Percentiles rank a stretch among this genome's conserved stretches.
These are phyloP conservation scores for Omphaloscelis lunosa DNA, from an alignment of 2,888 invertebrate species.

Conservation along the genomic window DNA sequence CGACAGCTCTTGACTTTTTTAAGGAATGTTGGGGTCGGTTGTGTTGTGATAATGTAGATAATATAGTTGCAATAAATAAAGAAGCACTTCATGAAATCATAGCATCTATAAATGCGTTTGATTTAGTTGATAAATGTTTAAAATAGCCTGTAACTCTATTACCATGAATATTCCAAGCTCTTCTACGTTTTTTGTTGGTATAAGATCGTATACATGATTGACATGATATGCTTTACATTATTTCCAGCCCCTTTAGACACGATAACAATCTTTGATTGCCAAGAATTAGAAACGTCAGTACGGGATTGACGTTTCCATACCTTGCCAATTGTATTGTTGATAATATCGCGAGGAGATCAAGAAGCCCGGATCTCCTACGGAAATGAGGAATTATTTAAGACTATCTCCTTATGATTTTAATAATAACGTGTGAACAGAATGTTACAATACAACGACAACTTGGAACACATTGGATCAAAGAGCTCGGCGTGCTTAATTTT, in stretches of 20 bases:
- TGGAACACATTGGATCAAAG: constrained; percentile 70
- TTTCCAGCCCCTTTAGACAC: background rate
- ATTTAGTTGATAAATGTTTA: background rate
- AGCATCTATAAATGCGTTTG: background rate
- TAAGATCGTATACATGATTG: background rate
- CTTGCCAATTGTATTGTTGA: constrained; percentile 20
- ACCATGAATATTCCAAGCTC: background rate
- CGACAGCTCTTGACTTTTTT: background rate
- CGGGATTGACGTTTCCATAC: background rate
- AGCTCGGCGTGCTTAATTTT: constrained; percentile 69
- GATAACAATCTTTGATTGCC: constrained; percentile 6
- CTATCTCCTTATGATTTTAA: constrained; percentile 17
- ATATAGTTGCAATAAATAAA: background rate
- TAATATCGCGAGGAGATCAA: constrained; percentile 1
- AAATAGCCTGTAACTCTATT: background rate
- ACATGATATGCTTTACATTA: constrained; percentile 2
- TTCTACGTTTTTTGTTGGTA: background rate
- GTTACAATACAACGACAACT: constrained; percentile 32
- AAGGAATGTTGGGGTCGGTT: background rate
- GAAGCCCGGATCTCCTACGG: background rate
- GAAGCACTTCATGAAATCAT: background rate
- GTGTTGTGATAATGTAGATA: background rate
- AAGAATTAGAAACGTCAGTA: constrained; percentile 32
- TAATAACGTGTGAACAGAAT: constrained; percentile 43
- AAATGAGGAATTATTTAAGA: background rate